phyloP scores from a whole-genome alignment of 2,797 vertebrate species.

The Tinamus major region DNA sequence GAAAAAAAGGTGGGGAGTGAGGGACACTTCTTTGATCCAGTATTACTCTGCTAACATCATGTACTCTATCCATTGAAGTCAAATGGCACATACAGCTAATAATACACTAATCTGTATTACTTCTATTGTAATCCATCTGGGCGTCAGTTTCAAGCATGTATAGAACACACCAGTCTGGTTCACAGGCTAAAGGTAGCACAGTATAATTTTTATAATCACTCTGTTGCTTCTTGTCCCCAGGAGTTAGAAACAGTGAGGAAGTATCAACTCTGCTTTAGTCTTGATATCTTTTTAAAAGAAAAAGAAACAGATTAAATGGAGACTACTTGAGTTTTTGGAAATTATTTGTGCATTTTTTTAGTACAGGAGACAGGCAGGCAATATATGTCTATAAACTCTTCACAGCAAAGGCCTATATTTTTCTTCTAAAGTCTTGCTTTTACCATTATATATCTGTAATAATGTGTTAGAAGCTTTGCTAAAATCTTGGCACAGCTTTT shows the following conservation, averaged over 20 bases:
- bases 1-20: background rate
- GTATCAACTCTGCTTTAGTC: background rate
- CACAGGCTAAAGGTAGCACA: background rate
- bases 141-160: background rate
- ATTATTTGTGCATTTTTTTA: background rate
- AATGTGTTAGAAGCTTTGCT: background rate
- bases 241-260: background rate
- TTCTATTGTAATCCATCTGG: background rate
- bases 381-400: fast-evolving
- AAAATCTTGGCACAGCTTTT: background rate
- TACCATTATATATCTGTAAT: background rate
- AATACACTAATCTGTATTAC: background rate
- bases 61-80: background rate
- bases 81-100: background rate
- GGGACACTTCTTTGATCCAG: background rate
- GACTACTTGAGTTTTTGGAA: background rate
- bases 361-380: background rate
- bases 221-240: conserved; percentile 8
- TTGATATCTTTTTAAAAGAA: background rate
- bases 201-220: background rate
- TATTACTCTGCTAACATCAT: background rate
- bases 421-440: background rate
- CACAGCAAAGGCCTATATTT: background rate
- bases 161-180: background rate
- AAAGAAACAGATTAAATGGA: background rate